A percentile compares a stretch with the other conserved stretches of the same genome.
These are phyloP conservation scores for Blastomussa wellsi DNA, from an alignment of 92 coral and sea anemone genomes.

Conservation along the genomic window DNA sequence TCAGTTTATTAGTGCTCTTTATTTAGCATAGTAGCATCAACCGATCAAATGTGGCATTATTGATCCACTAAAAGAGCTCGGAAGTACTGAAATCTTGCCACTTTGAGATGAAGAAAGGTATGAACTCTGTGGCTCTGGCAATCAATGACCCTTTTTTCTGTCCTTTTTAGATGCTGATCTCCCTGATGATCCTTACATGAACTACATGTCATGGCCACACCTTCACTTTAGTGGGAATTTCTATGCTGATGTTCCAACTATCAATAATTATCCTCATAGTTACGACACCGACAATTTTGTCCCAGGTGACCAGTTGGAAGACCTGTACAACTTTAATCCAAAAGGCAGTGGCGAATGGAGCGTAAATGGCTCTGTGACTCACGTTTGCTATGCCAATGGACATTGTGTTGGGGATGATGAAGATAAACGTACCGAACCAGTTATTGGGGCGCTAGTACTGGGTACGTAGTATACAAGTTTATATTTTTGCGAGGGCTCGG, in stretches of 20 bases:
- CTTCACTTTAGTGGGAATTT: conserved; percentile 58
- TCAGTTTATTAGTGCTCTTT: too few relatives aligned
- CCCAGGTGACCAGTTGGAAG: not conserved
- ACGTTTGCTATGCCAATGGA: conserved; percentile 41
- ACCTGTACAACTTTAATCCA: conserved; percentile 35
- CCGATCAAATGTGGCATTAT: too few relatives aligned
- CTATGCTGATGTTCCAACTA: conserved; percentile 50
- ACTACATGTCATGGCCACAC: conserved; percentile 51
- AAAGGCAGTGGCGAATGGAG: conserved; percentile 61
- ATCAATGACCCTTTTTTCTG: too few relatives aligned
- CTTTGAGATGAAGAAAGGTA: too few relatives aligned
- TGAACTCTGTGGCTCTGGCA: too few relatives aligned
- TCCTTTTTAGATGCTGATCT: not conserved
- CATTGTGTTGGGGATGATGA: conserved; percentile 26
- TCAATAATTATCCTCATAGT: conserved; percentile 52
- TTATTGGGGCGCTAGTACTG: not conserved
- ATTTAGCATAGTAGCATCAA: too few relatives aligned
- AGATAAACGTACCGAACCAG: not conserved
- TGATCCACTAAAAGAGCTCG: too few relatives aligned
- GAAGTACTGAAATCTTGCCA: too few relatives aligned
- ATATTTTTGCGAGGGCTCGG: too few relatives aligned
- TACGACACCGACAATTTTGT: conserved; percentile 44
- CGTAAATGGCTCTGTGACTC: conserved; percentile 39
- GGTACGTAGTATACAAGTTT: not conserved
- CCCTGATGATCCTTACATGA: conserved; percentile 46